Base-by-base conservation (phyloP, 2,797 vertebrate genomes). In the Australoheros facetus region DNA sequence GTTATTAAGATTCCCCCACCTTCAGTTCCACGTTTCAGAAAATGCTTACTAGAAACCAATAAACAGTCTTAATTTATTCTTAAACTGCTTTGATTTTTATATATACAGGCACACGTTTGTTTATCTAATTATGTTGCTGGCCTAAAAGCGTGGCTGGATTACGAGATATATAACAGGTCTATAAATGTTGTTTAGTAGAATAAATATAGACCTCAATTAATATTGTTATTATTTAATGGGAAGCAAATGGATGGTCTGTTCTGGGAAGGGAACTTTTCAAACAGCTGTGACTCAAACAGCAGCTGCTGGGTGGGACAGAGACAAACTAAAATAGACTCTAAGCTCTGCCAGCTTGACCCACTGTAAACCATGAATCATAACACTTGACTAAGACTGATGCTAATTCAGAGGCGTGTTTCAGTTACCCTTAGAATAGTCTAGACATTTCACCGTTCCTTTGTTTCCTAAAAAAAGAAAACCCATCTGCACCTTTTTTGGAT, bases 221-320 rank as follows among this genome's bases (percentile, higher is more conserved):
- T 78, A 11, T 74, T 73, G 51, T 85, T 45, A 19, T 85, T 45
- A n/a, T 74, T 28, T 3, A 17, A 53, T 19, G 39, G 75, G 62
- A 78, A 48, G 39, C 26, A 3, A 42, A 58, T 51, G 56, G 81
- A 72, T 30, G 9, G 54, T 88, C 73, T 62, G 54, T 64, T 80
- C 14, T 56, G 78, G 73, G 60, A 81, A 71, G 28, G 73, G 82
- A 83, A 82, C 53, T 87, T 91, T 86, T 86, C 56, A 69, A 60
- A 84, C 89, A 92, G 89, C 88, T 93, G 90, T 87, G 89, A 86
- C 53, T 91, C 85, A 85, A 71, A 71, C 73, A 80, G 87, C 93
- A 91, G 93, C 90, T 93, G 92, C 85, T 78, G 88, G 85, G 80
- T 81, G 87, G 84, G 83, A 87, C 87, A 34, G 76, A 78, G 37